These are phyloP conservation scores for Onychomys leucogaster DNA, from an alignment of 2,797 vertebrate genomes.

Conservation along the genomic window DNA sequence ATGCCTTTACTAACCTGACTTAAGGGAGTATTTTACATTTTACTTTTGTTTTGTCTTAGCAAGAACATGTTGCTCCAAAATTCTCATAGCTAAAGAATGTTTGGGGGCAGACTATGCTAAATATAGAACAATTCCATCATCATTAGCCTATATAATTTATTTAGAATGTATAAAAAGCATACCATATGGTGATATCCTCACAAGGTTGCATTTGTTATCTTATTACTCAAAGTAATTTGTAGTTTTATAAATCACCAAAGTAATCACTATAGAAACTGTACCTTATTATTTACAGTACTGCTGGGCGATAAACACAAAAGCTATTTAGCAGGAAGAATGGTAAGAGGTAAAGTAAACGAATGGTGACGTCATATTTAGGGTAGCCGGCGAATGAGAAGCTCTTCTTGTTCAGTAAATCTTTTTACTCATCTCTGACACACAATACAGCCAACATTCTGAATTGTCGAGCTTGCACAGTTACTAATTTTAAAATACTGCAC, in stretches of 20 bases:
- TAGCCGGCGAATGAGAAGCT: neutral
- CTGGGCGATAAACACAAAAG: constrained; percentile 21
- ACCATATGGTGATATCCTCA: constrained; percentile 62
- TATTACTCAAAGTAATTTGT: neutral
- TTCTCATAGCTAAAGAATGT: constrained; percentile 49
- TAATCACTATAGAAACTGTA: neutral
- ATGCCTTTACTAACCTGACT: constrained; percentile 17
- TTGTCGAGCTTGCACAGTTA: neutral
- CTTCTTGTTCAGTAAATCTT: neutral
- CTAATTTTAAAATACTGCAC: neutral
- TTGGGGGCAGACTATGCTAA: constrained; percentile 52
- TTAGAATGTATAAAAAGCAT: constrained; percentile 58
- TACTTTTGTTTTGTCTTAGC: constrained; percentile 33
- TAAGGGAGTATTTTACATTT: constrained; percentile 29
- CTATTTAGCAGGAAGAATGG: constrained; percentile 2
- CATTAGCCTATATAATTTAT: constrained; percentile 63
- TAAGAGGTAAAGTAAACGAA: constrained; percentile 8
- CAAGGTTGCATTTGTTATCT: neutral
- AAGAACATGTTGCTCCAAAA: constrained; percentile 55
- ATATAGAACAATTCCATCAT: constrained; percentile 53
- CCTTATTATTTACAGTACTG: neutral
- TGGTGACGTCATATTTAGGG: neutral
- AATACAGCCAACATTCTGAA: neutral
- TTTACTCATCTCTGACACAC: neutral
- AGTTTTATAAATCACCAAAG: constrained; percentile 20